A percentile compares a stretch with the other conserved stretches of the same genome.
Evolutionary conservation across 2,888 invertebrate genomes (phyloP).

Genomic region (Adineta ricciae): DNA sequence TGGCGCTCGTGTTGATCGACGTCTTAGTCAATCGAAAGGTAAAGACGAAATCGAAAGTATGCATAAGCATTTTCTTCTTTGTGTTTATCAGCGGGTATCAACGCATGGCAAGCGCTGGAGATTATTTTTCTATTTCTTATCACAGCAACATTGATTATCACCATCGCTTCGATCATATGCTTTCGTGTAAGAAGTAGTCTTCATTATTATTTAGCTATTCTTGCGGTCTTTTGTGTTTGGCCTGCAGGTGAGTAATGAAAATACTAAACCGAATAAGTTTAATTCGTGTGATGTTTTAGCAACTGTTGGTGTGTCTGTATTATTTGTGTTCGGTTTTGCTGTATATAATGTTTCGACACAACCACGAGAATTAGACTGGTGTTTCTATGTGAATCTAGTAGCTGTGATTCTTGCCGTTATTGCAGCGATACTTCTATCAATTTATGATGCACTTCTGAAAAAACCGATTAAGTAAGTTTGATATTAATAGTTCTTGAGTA

Average conservation of each 20-base stretch:
- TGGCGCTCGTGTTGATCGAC: neutral
- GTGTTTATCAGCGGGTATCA: neutral
- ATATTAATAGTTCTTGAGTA: neutral
- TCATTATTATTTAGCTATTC: slow-evolving; percentile 2
- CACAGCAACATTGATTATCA: neutral
- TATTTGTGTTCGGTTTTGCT: neutral
- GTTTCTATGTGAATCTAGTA: neutral
- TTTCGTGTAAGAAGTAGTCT: neutral
- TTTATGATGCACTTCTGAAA: neutral
- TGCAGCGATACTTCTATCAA: neutral
- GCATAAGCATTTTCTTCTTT: neutral
- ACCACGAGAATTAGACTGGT: neutral
- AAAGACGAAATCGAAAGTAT: neutral
- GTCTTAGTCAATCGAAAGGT: neutral
- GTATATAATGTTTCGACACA: neutral
- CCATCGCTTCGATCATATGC: neutral
- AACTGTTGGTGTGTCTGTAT: neutral
- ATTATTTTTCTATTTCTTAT: neutral
- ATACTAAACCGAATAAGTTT: neutral
- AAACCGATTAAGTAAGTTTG: neutral
- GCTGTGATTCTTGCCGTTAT: neutral
- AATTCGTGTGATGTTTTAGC: neutral
- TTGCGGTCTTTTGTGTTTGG: neutral
- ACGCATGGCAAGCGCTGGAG: slow-evolving; percentile 7
- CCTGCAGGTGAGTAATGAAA: neutral